phyloP scores from a whole-genome alignment of 2,113 vertebrate genomes.

The Sprattus sprattus region DNA sequence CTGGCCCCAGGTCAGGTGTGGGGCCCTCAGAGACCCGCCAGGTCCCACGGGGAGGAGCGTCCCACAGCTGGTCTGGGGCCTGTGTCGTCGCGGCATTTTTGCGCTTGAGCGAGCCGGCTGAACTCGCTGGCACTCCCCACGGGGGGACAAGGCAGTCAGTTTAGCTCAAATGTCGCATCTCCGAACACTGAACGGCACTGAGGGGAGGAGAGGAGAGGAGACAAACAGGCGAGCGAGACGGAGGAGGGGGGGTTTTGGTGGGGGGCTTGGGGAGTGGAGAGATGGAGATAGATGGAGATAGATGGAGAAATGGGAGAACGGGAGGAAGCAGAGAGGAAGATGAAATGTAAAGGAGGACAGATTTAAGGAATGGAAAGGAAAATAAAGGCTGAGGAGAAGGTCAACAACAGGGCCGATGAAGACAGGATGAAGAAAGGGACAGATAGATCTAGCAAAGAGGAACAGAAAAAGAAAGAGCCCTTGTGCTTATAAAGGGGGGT shows the following conservation, averaged over 20 bases:
- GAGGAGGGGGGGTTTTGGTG: background rate
- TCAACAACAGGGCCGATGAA: background rate
- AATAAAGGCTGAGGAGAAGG: background rate
- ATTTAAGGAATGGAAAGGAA: background rate
- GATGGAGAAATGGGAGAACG: background rate
- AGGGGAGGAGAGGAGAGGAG: background rate
- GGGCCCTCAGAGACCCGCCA: slow-evolving; percentile 20
- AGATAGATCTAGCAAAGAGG: background rate
- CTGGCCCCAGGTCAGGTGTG: slow-evolving; percentile 40
- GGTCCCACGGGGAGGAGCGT: slow-evolving; percentile 26
- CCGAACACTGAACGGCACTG: background rate
- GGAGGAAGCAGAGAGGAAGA: background rate
- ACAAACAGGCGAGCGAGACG: background rate
- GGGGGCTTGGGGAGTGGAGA: background rate
- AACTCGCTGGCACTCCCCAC: slow-evolving; percentile 40
- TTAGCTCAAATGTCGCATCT: background rate
- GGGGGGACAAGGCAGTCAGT: slow-evolving; percentile 17
- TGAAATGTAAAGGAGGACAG: background rate
- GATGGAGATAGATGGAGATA: background rate
- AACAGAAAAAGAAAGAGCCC: background rate
- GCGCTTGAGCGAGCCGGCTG: slow-evolving; percentile 32
- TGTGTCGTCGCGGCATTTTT: slow-evolving; percentile 24
- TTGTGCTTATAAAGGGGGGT: background rate
- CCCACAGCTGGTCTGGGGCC: slow-evolving; percentile 33
- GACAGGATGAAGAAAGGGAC: background rate